Conservation (phyloP, 2,113 vertebrate genomes). For the Puntigrus tetrazona region DNA sequence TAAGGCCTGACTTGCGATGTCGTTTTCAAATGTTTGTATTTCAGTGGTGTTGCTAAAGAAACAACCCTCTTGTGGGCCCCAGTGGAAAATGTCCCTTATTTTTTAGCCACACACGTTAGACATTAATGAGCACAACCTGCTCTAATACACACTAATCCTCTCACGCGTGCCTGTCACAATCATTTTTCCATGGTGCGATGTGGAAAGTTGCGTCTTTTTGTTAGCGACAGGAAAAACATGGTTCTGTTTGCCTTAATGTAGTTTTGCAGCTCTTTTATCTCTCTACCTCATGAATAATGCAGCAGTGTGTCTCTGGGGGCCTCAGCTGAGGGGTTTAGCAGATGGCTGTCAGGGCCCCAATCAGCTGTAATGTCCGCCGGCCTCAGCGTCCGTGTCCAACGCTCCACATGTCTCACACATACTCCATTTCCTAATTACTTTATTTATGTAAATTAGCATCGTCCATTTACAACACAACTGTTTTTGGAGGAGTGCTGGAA, state of each 20-base stretch:
- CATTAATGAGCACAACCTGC: conserved; percentile 12
- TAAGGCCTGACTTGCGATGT: background rate
- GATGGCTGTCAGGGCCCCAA: conserved; percentile 47
- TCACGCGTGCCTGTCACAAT: background rate
- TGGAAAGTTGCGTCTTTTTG: conserved; percentile 35
- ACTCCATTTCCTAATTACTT: conserved; percentile 30
- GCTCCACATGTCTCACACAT: conserved; percentile 46
- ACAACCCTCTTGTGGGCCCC: background rate
- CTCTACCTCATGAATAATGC: conserved; percentile 46
- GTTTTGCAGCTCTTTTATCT: background rate
- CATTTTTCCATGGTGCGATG: conserved; percentile 26
- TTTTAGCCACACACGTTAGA: background rate
- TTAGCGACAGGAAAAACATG: conserved; percentile 40
- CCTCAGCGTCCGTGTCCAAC: conserved; percentile 7
- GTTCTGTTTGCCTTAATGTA: conserved; percentile 2
- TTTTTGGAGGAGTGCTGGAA: background rate
- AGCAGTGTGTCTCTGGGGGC: conserved; percentile 40
- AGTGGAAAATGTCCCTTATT: conserved; percentile 9
- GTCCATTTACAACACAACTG: background rate
- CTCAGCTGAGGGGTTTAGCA: conserved; percentile 36
- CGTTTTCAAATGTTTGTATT: background rate
- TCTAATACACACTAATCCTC: background rate
- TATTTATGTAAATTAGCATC: background rate
- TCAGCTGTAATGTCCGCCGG: conserved; percentile 48
- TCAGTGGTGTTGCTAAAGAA: background rate